Evolutionary conservation across 2,113 vertebrate species (phyloP).

Genomic region (Guaruba guarouba): DNA sequence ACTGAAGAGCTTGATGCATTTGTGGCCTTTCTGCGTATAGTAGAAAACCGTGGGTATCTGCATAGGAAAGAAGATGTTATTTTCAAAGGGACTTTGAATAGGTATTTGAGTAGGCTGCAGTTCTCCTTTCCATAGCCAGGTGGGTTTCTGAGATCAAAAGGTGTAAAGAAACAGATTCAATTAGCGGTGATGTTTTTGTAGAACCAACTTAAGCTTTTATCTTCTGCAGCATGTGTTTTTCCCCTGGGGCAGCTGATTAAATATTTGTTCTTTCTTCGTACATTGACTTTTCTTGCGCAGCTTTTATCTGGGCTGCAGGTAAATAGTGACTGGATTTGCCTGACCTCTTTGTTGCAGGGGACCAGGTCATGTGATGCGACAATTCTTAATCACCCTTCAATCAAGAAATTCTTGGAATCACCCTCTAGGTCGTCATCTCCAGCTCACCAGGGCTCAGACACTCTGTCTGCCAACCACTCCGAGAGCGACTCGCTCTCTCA

Average conservation of each 20-base stretch:
- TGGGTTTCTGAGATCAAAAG: background rate
- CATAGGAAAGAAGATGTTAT: background rate
- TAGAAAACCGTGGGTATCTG: background rate
- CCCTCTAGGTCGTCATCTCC: slow-evolving; percentile 95
- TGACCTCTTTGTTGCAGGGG: slow-evolving; percentile 64
- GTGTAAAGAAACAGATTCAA: background rate
- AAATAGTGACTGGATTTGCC: background rate
- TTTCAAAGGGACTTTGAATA: background rate
- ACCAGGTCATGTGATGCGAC: slow-evolving; percentile 83
- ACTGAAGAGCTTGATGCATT: background rate
- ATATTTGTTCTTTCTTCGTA: slow-evolving; percentile 2
- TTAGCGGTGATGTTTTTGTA: background rate
- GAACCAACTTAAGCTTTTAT: background rate
- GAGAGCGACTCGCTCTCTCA: slow-evolving; percentile 94
- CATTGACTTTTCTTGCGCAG: background rate
- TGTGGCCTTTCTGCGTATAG: background rate
- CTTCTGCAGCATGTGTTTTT: background rate
- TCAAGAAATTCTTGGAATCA: slow-evolving; percentile 93
- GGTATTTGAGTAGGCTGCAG: background rate
- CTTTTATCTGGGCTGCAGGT: background rate
- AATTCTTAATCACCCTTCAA: slow-evolving; percentile 93
- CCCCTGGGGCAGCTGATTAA: background rate
- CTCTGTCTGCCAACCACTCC: slow-evolving; percentile 88
- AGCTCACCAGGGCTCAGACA: slow-evolving; percentile 93
- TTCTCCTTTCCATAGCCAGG: background rate